Evolutionary conservation across 2,113 vertebrate genomes (phyloP), one percentile per base, ranked within the genome.

Genomic region (Thryonomys swinderianus): DNA sequence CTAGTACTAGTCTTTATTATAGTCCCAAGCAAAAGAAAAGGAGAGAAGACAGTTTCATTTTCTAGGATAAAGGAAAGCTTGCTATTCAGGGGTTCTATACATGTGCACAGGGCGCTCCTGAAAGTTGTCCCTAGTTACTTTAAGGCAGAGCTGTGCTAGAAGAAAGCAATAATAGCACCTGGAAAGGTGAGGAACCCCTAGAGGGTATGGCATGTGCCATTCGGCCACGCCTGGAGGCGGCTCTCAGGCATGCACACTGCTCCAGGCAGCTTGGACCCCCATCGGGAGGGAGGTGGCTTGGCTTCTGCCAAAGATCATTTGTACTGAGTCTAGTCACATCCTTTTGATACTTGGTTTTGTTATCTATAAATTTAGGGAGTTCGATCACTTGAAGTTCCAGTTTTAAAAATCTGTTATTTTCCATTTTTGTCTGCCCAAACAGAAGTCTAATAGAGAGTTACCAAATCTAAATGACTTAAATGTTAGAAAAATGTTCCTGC

Each of bases 371-470:
- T 32, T 66, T 69, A 64, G 57, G 74, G 62, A 89, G 7, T 51
- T 80, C 64, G 80, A 55, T 21, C 37, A 79, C 23, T 34, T 82
- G 45, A 84, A 37, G 34, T 79, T 74, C 23, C 1, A 73, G 30
- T 80, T 40, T 83, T 86, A 95, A 86, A 88, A 69, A 16, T 79
- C 51, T 30, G 45, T 64, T 53, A 61, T 80, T 94, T 97, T 84
- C 48, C 40, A 45, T 64, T 69, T 32, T 69, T 9, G 0, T 79
- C 16, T 81, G 45, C 23, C 45, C 53, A 69, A 27, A 71, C 81
- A 45, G 71, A 69, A 84, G 9, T 69, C 55, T 85, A 23, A 37
- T 84, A 57, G 55, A 80, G 74, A 85, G 90, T 90, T 45, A 64
- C 18, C 66, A 48, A 18, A 37, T 71, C 55, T 3, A 76, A 37